Conservation (phyloP, 2,888 invertebrate genomes). For the Eupithecia vulgata region DNA sequence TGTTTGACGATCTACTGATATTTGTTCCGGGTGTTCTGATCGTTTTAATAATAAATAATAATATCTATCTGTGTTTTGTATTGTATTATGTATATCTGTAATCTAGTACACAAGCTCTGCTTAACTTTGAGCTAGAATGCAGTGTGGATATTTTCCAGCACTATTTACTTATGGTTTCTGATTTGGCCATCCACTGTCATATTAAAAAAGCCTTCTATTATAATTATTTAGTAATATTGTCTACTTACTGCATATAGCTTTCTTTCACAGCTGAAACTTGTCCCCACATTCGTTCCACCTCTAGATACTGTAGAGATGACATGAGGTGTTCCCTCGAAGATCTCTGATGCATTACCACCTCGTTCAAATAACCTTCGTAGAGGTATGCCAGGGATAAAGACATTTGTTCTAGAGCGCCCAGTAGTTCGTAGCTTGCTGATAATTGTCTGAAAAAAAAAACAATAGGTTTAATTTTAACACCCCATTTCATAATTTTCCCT, state of each 20-base stretch:
- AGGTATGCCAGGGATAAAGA: slow-evolving; percentile 52
- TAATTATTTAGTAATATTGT: no score
- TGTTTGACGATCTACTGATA: no score
- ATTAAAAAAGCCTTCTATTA: no score
- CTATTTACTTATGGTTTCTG: no score
- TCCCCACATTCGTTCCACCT: slow-evolving; percentile 53
- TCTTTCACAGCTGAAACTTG: slow-evolving; percentile 53
- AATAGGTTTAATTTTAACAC: not conserved
- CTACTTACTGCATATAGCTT: slow-evolving; percentile 58
- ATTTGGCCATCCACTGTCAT: no score
- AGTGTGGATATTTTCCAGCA: no score
- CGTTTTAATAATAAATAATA: no score
- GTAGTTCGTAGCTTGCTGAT: slow-evolving; percentile 64
- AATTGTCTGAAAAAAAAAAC: slow-evolving; percentile 60
- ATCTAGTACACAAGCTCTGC: no score
- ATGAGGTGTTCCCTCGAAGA: slow-evolving; percentile 59
- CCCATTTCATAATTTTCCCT: not conserved
- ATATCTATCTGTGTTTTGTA: no score
- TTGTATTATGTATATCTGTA: no score
- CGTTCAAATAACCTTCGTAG: slow-evolving; percentile 37
- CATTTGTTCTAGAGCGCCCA: slow-evolving; percentile 65
- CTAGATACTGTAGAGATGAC: slow-evolving; percentile 60
- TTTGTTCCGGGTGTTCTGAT: no score
- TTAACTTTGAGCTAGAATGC: no score
- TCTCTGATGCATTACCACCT: slow-evolving; percentile 54